Percentiles rank a stretch among this genome's conserved stretches.
Evolutionary conservation across 1,140 invertebrate genomes (phyloP).

Genomic region (Pectinophora gossypiella): DNA sequence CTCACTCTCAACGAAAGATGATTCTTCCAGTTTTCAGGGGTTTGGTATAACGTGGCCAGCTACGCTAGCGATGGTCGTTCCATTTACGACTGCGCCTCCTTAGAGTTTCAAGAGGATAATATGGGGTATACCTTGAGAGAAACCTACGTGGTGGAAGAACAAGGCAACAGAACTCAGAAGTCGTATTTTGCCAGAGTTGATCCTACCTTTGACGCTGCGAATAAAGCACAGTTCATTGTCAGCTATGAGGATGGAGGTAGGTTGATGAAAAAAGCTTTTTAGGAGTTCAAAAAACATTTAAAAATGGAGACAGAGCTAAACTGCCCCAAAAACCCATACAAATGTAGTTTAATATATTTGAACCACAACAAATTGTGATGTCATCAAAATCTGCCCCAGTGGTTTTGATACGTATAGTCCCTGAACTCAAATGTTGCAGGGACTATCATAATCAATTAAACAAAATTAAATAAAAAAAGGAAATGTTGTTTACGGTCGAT

Average conservation of each 20-base stretch:
- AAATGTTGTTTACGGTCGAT: no score
- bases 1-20: background rate
- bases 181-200: constrained; percentile 63
- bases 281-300: no score
- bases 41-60: constrained; percentile 56
- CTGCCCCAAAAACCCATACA: no score
- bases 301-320: no score
- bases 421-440: no score
- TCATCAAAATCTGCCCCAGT: no score
- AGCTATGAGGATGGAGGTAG: constrained; percentile 62
- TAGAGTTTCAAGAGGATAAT: constrained; percentile 63
- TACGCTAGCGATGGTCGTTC: constrained; percentile 45
- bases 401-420: no score
- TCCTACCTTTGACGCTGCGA: constrained; percentile 62
- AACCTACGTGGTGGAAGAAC: constrained; percentile 42
- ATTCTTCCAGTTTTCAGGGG: constrained; percentile 52
- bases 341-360: no score
- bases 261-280: no score
- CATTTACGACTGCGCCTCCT: constrained; percentile 54
- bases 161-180: constrained; percentile 61
- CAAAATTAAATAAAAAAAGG: no score
- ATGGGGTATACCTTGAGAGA: constrained; percentile 58
- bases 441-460: no score
- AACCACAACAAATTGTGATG: no score
- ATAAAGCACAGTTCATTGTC: constrained; percentile 57